Conservation (phyloP, 1,140 invertebrate genomes). For the Gryon sp. region DNA sequence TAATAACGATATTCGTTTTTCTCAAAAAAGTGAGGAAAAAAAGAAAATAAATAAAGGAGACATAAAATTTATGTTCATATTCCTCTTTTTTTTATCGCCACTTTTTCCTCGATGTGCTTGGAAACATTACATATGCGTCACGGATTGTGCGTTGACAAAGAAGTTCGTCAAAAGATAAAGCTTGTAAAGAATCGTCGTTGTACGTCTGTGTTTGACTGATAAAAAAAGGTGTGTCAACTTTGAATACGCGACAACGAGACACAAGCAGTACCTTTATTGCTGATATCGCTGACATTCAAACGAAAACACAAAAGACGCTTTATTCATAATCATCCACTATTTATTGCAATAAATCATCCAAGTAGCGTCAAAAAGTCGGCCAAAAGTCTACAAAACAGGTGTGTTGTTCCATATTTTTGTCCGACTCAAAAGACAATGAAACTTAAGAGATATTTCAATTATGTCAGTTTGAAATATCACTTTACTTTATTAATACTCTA, state of each 20-base stretch:
- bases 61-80: conserved; percentile 55
- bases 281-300: conserved; percentile 55
- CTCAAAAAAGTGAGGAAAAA: neutral
- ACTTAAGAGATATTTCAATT: too few species aligned
- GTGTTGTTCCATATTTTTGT: conserved; percentile 21
- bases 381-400: conserved; percentile 40
- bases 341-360: conserved; percentile 53
- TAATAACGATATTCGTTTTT: neutral
- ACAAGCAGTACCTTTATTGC: conserved; percentile 54
- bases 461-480: too few species aligned
- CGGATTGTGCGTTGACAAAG: conserved; percentile 60
- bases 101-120: conserved; percentile 24
- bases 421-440: neutral
- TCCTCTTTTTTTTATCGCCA: conserved; percentile 21
- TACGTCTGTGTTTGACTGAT: conserved; percentile 56
- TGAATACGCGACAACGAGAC: conserved; percentile 52
- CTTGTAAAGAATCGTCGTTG: conserved; percentile 49
- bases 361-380: conserved; percentile 32
- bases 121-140: conserved; percentile 59
- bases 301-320: conserved; percentile 58
- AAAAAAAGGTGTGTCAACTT: conserved; percentile 61
- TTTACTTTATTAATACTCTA: too few species aligned
- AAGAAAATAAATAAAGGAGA: conserved; percentile 33
- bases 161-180: conserved; percentile 62
- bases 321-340: conserved; percentile 54